Evolutionary conservation across 2,113 vertebrate genomes (phyloP).

Genomic region (Carassius carassius): DNA sequence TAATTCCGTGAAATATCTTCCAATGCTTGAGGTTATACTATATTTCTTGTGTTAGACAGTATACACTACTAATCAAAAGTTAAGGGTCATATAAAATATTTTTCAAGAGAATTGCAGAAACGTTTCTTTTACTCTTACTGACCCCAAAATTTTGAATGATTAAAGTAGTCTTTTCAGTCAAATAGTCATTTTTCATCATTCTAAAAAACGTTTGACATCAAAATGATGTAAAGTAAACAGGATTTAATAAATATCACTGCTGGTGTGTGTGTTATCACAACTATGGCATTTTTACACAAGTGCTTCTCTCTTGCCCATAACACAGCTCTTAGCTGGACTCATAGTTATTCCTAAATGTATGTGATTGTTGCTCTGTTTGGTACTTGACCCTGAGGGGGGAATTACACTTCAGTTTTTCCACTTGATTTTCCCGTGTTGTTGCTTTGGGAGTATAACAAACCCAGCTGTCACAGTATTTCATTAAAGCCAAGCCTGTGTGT

Average conservation of each 20-base stretch:
- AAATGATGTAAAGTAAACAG: background rate
- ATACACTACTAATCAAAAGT: background rate
- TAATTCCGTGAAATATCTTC: background rate
- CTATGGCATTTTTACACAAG: background rate
- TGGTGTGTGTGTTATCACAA: conserved; percentile 6
- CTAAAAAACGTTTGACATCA: background rate
- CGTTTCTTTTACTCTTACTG: background rate
- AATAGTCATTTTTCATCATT: background rate
- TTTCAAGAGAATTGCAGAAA: background rate
- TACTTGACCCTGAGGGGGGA: conserved; percentile 8
- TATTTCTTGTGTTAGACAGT: conserved; percentile 18
- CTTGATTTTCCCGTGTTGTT: background rate
- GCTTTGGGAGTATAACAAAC: background rate
- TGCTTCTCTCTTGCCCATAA: background rate
- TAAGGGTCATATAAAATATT: background rate
- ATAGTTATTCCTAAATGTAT: conserved; percentile 50
- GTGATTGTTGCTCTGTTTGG: background rate
- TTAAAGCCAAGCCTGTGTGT: background rate
- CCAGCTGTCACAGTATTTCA: conserved; percentile 2
- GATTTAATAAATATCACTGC: conserved; percentile 3
- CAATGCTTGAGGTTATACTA: conserved; percentile 28
- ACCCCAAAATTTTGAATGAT: background rate
- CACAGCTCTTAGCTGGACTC: background rate
- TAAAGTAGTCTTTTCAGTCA: background rate
- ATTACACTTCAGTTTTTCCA: conserved; percentile 7